A percentile compares a stretch with the other conserved stretches of the same genome.
Evolutionary conservation across 2,888 invertebrate species (phyloP).

Genomic region (Therioaphis trifolii): DNA sequence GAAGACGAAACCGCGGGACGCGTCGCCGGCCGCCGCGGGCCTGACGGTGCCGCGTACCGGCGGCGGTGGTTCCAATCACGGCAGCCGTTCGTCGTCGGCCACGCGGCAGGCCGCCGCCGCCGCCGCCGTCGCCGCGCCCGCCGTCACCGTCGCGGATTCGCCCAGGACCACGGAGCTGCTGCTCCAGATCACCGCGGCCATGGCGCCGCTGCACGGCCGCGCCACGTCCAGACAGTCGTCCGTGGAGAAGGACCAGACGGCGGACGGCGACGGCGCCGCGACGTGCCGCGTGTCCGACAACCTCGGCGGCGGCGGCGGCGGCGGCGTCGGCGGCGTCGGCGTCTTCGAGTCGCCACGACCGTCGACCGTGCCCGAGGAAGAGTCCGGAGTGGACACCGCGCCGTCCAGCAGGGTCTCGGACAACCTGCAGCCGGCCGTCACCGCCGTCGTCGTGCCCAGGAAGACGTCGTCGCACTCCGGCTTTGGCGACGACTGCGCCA

Average conservation of each 20-base stretch:
- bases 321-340: background rate
- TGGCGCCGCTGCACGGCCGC: no score
- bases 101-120: constrained; percentile 15
- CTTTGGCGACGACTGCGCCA: no score
- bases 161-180: no score
- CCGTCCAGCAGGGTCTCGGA: constrained; percentile 67
- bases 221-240: constrained; percentile 47
- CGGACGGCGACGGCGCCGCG: background rate
- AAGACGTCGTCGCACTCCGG: constrained; percentile 58
- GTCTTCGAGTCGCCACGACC: constrained; percentile 1
- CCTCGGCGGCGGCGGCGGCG: background rate
- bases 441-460: constrained; percentile 26
- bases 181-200: no score
- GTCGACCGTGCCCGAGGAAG: constrained; percentile 58
- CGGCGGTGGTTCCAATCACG: constrained; percentile 5
- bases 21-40: constrained; percentile 39
- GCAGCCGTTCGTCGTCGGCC: constrained; percentile 64
- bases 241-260: constrained; percentile 26
- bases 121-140: constrained; percentile 24
- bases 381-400: constrained; percentile 67
- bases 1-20: constrained; percentile 47
- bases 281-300: no score
- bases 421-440: constrained; percentile 67
- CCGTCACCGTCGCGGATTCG: no score
- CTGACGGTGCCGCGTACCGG: background rate